A percentile compares a stretch with the other conserved stretches of the same genome.
phyloP scores from a whole-genome alignment of 2,888 invertebrate species.

The Colletes collaris region DNA sequence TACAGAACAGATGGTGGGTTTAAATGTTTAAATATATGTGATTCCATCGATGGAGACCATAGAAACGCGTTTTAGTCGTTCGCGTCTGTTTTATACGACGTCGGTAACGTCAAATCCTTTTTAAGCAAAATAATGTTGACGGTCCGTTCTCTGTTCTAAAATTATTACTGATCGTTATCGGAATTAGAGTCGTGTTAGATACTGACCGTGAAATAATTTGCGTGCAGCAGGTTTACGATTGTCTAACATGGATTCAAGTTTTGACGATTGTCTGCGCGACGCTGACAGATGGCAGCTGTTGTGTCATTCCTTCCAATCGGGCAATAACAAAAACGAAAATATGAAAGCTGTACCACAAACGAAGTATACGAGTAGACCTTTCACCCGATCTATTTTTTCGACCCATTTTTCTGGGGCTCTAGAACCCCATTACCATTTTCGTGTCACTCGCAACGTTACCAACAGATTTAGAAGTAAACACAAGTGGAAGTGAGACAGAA shows the following conservation, averaged over 20 bases:
- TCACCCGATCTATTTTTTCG: too few relatives aligned
- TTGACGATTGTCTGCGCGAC: slow-evolving; percentile 12
- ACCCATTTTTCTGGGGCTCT: too few relatives aligned
- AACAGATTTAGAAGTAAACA: too few relatives aligned
- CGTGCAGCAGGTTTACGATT: not conserved
- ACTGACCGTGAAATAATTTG: not conserved
- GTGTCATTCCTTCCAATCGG: slow-evolving; percentile 15
- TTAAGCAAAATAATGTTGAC: not conserved
- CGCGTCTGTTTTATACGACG: not conserved
- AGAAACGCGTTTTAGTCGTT: not conserved
- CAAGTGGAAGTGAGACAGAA: too few relatives aligned
- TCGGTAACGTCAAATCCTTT: not conserved
- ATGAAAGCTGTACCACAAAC: not conserved
- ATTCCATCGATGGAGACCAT: too few relatives aligned
- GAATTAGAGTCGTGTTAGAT: too few relatives aligned
- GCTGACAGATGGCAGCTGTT: slow-evolving; percentile 43
- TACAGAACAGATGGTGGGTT: too few relatives aligned
- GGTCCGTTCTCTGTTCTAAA: not conserved
- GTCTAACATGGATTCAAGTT: not conserved
- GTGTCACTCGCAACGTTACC: too few relatives aligned
- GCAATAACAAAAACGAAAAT: not conserved
- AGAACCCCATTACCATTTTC: too few relatives aligned
- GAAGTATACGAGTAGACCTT: too few relatives aligned
- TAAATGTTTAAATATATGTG: too few relatives aligned
- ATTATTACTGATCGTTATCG: not conserved